Conservation (phyloP, 2,797 vertebrate genomes). For the Liparis tanakae region DNA sequence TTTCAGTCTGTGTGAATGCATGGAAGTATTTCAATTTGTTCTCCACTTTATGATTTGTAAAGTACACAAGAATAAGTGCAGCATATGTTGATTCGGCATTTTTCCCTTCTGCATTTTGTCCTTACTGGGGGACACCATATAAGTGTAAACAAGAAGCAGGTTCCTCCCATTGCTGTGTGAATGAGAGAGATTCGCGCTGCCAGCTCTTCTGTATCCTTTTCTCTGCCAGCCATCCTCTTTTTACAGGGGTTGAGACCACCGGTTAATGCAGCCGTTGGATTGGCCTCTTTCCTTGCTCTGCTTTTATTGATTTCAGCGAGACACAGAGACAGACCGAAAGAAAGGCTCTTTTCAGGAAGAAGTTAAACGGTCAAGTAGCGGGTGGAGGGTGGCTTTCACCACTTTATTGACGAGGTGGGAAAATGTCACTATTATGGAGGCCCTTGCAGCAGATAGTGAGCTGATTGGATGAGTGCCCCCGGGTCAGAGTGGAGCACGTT, state of each 20-base stretch:
- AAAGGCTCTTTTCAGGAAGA: slow-evolving; percentile 88
- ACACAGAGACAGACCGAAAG: slow-evolving; percentile 84
- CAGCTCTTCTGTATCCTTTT: slow-evolving; percentile 53
- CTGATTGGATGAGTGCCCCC: slow-evolving; percentile 88
- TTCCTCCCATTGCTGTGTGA: slow-evolving; percentile 45
- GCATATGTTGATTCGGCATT: not conserved
- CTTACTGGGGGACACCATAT: slow-evolving; percentile 16
- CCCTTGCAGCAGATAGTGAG: slow-evolving; percentile 87
- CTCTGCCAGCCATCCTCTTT: slow-evolving; percentile 66
- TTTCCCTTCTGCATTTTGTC: slow-evolving; percentile 28
- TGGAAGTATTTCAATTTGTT: slow-evolving; percentile 22
- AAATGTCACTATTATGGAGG: slow-evolving; percentile 90
- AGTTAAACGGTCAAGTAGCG: slow-evolving; percentile 90
- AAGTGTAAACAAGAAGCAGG: slow-evolving; percentile 37
- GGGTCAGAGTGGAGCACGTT: slow-evolving; percentile 84
- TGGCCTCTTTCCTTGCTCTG: slow-evolving; percentile 80
- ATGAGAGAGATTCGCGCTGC: slow-evolving; percentile 48
- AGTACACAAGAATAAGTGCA: not conserved
- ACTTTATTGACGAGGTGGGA: slow-evolving; percentile 89
- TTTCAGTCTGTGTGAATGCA: slow-evolving; percentile 39
- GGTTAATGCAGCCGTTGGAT: slow-evolving; percentile 81
- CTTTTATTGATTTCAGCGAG: slow-evolving; percentile 88
- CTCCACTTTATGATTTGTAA: slow-evolving; percentile 2
- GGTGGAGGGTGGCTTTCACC: slow-evolving; percentile 88
- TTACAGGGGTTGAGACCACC: slow-evolving; percentile 70